Conservation (phyloP, 2,113 vertebrate genomes). For the Halichoerus grypus region DNA sequence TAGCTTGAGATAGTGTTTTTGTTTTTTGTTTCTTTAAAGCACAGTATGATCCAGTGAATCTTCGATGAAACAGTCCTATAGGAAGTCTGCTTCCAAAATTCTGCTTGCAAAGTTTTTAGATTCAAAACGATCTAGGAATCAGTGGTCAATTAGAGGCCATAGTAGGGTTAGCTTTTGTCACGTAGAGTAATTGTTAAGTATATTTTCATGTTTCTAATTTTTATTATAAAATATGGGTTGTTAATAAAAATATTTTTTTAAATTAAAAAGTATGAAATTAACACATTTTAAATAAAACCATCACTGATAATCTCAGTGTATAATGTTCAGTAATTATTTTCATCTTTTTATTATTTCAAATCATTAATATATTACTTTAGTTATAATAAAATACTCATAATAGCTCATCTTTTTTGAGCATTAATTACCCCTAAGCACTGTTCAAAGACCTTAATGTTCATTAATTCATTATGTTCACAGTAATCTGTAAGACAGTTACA, state of each 20-base stretch:
- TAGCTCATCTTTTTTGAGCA: neutral
- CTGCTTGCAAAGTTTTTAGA: neutral
- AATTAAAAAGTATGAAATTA: neutral
- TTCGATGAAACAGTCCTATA: neutral
- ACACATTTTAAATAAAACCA: constrained; percentile 4
- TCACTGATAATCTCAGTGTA: neutral
- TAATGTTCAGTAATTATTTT: neutral
- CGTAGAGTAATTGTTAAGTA: neutral
- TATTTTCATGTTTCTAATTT: neutral
- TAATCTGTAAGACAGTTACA: neutral
- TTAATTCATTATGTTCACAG: neutral
- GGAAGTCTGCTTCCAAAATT: neutral
- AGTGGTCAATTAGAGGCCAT: neutral
- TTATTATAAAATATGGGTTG: neutral
- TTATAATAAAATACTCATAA: constrained; percentile 18
- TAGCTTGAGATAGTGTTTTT: neutral
- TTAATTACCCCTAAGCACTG: neutral
- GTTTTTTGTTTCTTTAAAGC: neutral
- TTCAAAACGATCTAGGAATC: neutral
- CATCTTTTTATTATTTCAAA: constrained; percentile 23
- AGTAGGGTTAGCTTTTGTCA: neutral
- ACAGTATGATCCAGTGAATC: neutral
- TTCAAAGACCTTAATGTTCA: neutral
- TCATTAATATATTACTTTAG: neutral
- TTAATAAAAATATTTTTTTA: neutral